phyloP scores from a whole-genome alignment of 2,888 invertebrate genomes.

The Eudasyphora cyanicolor region DNA sequence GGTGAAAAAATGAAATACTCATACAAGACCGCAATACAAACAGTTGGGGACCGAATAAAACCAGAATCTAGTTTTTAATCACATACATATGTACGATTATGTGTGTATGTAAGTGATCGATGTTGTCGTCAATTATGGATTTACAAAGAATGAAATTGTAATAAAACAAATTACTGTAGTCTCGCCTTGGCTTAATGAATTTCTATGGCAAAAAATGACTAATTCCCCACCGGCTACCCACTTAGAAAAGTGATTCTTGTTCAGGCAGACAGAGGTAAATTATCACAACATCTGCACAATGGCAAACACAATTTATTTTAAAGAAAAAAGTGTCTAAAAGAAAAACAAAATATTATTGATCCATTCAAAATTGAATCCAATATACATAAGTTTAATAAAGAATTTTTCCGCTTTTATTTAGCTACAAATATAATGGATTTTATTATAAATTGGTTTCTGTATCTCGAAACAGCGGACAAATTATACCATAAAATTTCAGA shows the following conservation, averaged over 20 bases:
- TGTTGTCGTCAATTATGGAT: constrained; percentile 25
- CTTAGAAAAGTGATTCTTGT: background rate
- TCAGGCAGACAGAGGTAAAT: background rate
- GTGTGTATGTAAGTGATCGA: too few species aligned
- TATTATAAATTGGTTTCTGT: too few species aligned
- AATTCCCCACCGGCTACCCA: background rate
- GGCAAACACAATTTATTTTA: background rate
- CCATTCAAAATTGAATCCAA: background rate
- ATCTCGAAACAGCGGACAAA: background rate
- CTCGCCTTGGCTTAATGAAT: background rate
- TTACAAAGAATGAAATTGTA: background rate
- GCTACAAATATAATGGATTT: too few species aligned
- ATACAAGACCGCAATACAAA: too few species aligned
- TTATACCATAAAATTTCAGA: constrained; percentile 13
- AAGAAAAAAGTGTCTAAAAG: background rate
- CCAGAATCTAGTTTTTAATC: constrained; percentile 2
- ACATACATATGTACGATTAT: too few species aligned
- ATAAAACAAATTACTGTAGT: constrained; percentile 24
- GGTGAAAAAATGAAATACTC: constrained; percentile 8
- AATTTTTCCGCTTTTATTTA: constrained; percentile 1
- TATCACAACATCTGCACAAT: too few species aligned
- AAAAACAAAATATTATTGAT: background rate
- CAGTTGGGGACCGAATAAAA: background rate
- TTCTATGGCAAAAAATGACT: constrained; percentile 9
- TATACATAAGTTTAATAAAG: background rate